A percentile compares a stretch with the other conserved stretches of the same genome.
Evolutionary conservation across 2,888 invertebrate genomes (phyloP).

Genomic region (Cenopis cana): DNA sequence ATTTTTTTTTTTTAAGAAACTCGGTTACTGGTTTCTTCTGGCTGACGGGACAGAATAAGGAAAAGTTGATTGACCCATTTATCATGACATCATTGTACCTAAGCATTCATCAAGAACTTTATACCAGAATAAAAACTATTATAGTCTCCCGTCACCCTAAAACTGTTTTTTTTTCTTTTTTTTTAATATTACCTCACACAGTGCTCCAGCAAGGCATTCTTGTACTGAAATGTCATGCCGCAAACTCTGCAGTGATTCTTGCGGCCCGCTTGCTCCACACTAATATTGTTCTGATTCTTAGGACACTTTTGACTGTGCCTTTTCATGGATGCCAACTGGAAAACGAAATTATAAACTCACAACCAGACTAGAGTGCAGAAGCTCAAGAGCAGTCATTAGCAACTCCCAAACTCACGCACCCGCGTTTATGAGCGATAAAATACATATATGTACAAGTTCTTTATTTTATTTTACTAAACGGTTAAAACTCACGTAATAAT

Average conservation of each 20-base stretch:
- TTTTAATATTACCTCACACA: slow-evolving; percentile 63
- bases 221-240: slow-evolving; percentile 70
- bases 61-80: too few relatives aligned
- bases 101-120: not conserved
- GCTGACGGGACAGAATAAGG: too few relatives aligned
- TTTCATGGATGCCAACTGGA: slow-evolving; percentile 71
- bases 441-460: too few relatives aligned
- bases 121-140: not conserved
- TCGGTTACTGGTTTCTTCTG: too few relatives aligned
- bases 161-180: too few relatives aligned
- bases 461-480: too few relatives aligned
- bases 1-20: too few relatives aligned
- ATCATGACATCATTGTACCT: not conserved
- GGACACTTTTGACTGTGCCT: slow-evolving; percentile 67
- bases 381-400: too few relatives aligned
- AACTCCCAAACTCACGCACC: too few relatives aligned
- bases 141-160: not conserved
- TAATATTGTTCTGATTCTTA: slow-evolving; percentile 47
- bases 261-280: slow-evolving; percentile 54
- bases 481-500: too few relatives aligned
- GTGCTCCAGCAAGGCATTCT: slow-evolving; percentile 71
- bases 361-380: too few relatives aligned
- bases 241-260: slow-evolving; percentile 71
- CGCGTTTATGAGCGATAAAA: too few relatives aligned
- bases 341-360: slow-evolving; percentile 17